Evolutionary conservation across 2,113 vertebrate species (phyloP), one percentile per base, ranked within the genome.

Genomic region (Psammodynastes pulverulentus): DNA sequence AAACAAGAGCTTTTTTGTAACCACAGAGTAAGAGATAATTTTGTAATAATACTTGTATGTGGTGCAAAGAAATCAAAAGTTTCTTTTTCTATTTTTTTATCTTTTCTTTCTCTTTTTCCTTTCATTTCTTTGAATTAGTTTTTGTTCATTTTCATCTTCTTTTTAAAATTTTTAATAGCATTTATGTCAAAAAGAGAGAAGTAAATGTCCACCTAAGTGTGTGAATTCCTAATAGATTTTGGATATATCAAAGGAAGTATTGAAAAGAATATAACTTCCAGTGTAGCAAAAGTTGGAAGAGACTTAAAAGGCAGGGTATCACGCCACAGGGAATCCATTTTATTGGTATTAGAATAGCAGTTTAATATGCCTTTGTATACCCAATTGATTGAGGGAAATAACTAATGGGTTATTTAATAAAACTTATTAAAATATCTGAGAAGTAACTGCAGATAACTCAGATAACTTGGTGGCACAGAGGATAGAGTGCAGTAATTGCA

Each of bases 181-280:
- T 26, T 58, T 58, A 26, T 58, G 24, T 3, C 23, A 56, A 56
- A 56, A 26, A 56, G 29, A 67, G 29, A 67, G 29, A 67, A n/a
- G 0, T 67, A 67, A 67, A n/a, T 91, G 95, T 95, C 34, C 94
- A 88, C 96, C 96, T 97, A 94, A 97, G 95, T 96, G 58, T 89
- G 92, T 94, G 93, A 96, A 95, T 91, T 88, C 54, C 95, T 79
- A 48, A 51, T 19, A n/a, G 96, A 95, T 97, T 97, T 92, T 94
- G 95, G 93, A 94, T 95, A 94, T 97, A 96, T 96, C 96, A 97
- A 96, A 96, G 92, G 79, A 95, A 97, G 95, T 94, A 96, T 97
- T 95, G 97, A 98, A 98, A 98, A 98, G 97, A 98, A 96, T 95
- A 95, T 97, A 97, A 98, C 93, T 97, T 97, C 91, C 96, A 96